Percentiles rank a stretch among this genome's conserved stretches.
phyloP scores from a whole-genome alignment of 2,797 vertebrate species.

The Falco naumanni region DNA sequence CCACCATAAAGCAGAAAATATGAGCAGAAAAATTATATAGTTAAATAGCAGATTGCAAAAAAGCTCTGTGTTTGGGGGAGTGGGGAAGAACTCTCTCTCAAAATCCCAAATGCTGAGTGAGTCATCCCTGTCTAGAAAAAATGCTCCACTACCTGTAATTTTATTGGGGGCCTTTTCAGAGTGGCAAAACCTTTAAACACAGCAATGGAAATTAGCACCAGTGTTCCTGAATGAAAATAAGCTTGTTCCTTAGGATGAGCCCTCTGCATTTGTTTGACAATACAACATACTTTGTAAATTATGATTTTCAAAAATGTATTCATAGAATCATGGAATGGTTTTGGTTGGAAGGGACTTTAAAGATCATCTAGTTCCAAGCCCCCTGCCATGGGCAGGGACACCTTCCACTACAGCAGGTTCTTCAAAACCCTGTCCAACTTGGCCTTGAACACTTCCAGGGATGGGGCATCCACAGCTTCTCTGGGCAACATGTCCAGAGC shows the following conservation, averaged over 20 bases:
- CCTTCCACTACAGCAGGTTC: no score
- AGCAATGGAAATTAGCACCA: neutral
- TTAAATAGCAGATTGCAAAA: neutral
- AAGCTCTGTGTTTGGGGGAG: fast-evolving
- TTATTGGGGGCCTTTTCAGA: neutral
- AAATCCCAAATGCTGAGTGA: neutral
- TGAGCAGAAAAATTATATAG: neutral
- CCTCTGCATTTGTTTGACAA: neutral
- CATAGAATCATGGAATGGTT: no score
- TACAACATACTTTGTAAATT: neutral
- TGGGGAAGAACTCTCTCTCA: neutral
- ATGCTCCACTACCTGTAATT: neutral
- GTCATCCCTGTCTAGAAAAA: neutral
- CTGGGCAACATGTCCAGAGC: no score
- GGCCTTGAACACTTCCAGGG: no score
- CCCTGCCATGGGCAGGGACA: no score
- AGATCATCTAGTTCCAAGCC: no score
- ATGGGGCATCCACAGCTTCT: no score
- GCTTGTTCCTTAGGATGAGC: neutral
- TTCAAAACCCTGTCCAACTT: no score
- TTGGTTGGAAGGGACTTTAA: no score
- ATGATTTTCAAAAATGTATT: neutral
- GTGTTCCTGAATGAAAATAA: neutral
- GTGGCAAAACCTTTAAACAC: neutral
- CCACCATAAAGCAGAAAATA: neutral